Evolutionary conservation across 2,888 invertebrate species (phyloP).

Genomic region (Theretra japonica): DNA sequence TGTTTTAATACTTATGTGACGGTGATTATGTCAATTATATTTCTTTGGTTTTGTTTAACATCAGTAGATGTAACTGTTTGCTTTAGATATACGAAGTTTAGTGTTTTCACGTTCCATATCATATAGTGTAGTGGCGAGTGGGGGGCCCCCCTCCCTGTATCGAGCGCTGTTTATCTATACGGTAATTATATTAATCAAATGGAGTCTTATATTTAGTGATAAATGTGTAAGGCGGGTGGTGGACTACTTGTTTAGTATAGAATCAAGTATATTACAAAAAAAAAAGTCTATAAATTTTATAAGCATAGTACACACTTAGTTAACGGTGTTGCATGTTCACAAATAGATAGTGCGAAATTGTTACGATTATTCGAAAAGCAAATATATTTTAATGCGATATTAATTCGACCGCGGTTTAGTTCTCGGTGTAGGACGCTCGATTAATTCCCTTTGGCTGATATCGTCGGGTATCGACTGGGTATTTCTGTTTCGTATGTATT

Average conservation of each 20-base stretch:
- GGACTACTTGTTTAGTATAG: conserved; percentile 72
- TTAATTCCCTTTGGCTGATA: conserved; percentile 42
- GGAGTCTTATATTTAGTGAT: conserved; percentile 54
- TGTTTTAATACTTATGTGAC: conserved; percentile 52
- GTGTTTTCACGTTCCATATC: conserved; percentile 75
- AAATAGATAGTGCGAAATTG: conserved; percentile 72
- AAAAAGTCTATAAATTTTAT: conserved; percentile 67
- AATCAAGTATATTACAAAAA: conserved; percentile 57
- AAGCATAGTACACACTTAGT: conserved; percentile 72
- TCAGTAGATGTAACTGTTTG: conserved; percentile 45
- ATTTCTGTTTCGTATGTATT: conserved; percentile 42
- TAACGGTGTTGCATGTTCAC: conserved; percentile 70
- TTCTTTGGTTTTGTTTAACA: conserved; percentile 48
- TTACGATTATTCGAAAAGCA: conserved; percentile 46
- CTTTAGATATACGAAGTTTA: conserved; percentile 64
- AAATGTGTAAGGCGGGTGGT: conserved; percentile 71
- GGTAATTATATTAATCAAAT: conserved; percentile 61
- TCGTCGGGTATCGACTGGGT: conserved; percentile 39
- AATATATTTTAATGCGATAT: conserved; percentile 18
- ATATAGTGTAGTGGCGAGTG: conserved; percentile 45
- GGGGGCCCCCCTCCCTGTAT: conserved; percentile 42
- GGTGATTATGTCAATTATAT: conserved; percentile 78
- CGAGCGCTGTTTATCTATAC: conserved; percentile 65
- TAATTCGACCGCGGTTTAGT: conserved; percentile 60
- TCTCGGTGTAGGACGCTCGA: conserved; percentile 45